phyloP scores from a whole-genome alignment of 2,113 vertebrate species.

The Psettodes erumei region DNA sequence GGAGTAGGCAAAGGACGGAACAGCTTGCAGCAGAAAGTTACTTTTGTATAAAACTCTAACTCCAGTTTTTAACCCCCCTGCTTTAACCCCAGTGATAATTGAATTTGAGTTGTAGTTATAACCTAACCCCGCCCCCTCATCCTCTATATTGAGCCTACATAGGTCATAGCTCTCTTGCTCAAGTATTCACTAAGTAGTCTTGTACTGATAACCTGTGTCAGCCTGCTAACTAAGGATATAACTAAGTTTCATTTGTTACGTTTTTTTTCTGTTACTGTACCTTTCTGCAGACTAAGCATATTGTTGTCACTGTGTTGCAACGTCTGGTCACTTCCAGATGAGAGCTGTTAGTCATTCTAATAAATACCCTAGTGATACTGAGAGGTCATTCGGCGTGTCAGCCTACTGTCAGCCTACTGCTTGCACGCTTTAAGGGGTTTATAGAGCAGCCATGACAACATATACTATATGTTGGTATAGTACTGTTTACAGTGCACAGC shows the following conservation, averaged over 20 bases:
- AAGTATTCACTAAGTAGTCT: slow-evolving; percentile 51
- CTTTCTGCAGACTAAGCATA: slow-evolving; percentile 49
- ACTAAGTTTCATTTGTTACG: slow-evolving; percentile 47
- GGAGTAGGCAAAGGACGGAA: slow-evolving; percentile 36
- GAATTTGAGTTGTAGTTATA: slow-evolving; percentile 63
- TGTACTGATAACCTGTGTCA: slow-evolving; percentile 41
- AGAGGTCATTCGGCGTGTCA: slow-evolving; percentile 40
- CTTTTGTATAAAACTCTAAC: slow-evolving; percentile 70
- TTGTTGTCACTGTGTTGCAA: slow-evolving; percentile 49
- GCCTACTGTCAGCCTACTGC: slow-evolving; percentile 51
- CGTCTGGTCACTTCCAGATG: slow-evolving; percentile 13
- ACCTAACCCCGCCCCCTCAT: slow-evolving; percentile 6
- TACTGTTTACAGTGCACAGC: slow-evolving; percentile 10
- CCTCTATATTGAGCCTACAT: slow-evolving; percentile 28
- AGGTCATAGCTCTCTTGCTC: slow-evolving; percentile 40
- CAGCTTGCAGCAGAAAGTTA: slow-evolving; percentile 54
- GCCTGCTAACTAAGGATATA: slow-evolving; percentile 29
- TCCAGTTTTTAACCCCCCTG: slow-evolving; percentile 51
- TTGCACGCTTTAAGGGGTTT: background rate
- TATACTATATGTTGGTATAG: slow-evolving; percentile 26
- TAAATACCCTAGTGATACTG: slow-evolving; percentile 32
- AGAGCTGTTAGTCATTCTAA: slow-evolving; percentile 26
- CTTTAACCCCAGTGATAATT: slow-evolving; percentile 71
- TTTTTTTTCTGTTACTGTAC: slow-evolving; percentile 50
- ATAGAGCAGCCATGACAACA: slow-evolving; percentile 20